Base-by-base conservation (phyloP, 2,888 invertebrate species). In the Catocala nupta region DNA sequence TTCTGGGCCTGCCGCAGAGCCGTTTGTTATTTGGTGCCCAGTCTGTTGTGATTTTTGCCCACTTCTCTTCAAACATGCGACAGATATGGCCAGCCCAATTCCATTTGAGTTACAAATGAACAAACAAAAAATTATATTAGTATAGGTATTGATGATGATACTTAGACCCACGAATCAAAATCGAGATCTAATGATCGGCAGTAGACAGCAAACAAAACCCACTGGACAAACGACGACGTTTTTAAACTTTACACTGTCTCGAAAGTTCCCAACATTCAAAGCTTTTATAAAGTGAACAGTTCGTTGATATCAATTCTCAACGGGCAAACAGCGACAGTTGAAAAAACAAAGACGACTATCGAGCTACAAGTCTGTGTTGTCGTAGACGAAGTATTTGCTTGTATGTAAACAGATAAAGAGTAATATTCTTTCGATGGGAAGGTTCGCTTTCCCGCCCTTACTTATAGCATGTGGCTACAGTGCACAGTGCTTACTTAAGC, bases 371-470 rank as follows among this genome's bases (percentile, higher is more conserved):
- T 63, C 55, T 47, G 60, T 71, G 48, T 55, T 56, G 45, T 51
- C 42, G 33, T 47, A 39, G 47, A 33, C 3, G 12, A 53, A 50
- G 42, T 34, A 44, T 36, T 61, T 44, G 52, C 63, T 70, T 66
- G 66, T 68, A 69, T 62, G 72, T 65, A 72, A 78, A 76, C 70
- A 74, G 75, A 77, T 77, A 77, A 75, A 69, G 71, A 55, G 70
- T 71, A 74, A 76, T 76, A 71, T 66, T 78, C 77, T 75, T 77
- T 78, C 75, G 74, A 80, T 79, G 78, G 53, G 61, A 62, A 59
- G 65, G 50, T 62, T 65, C 45, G 52, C 6, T 52, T 58, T 50
- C 8, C 51, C 66, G 72, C 68, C 59, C 68, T 68, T 80, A n/a
- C 12, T 34, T 51, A 9, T 25, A 33, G 25, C 7, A 25, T 47